Evolutionary conservation across 1,140 invertebrate species (phyloP), one percentile per base, ranked within the genome.

Genomic region (Bombus haemorrhoidalis): DNA sequence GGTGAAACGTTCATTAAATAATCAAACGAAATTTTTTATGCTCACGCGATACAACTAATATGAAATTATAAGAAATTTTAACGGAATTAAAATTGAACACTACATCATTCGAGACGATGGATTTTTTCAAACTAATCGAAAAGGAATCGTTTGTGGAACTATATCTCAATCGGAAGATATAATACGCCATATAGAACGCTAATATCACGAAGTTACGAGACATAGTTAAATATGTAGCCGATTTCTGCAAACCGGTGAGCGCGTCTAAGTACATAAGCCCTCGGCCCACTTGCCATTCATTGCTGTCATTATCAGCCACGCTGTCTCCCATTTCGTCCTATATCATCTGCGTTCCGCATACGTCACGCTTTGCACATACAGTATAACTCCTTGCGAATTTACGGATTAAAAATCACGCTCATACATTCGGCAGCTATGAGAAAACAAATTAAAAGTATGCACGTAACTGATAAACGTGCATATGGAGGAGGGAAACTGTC

Each of bases 281-380:
- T 86, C 83, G 91, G 78, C 84, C 90, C 87, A 92, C 86, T 93
- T 93, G 87, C 85, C 89, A 93, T 93, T 92, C 91, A 92, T 93
- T 91, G 92, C 90, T 93, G 91, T 91, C 89, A 92, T 93, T 93
- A 93, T 92, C 93, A 92, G 86, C 86, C 86, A 83, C 88, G 87
- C 91, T 89, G 87, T 89, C 87, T 87, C 81, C 83, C 79, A 82
- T 86, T 78, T 85, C 74, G 81, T 88, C 87, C 87, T 85, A 78
- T 72, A 83, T 86, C 72, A 77, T 77, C 72, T 78, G 57, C 39
- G 64, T 25, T 78, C n/a, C 62, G 76, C 76, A 39, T 79, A 71
- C 10, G 71, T 69, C 82, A 53, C 75, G 43, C 12, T 32, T 43
- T 37, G n/a, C 64, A n/a, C 12, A 13, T n/a, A 18, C 32, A 4